Base-by-base conservation (phyloP, 2,888 invertebrate species). In the Coecobrya sp. region DNA sequence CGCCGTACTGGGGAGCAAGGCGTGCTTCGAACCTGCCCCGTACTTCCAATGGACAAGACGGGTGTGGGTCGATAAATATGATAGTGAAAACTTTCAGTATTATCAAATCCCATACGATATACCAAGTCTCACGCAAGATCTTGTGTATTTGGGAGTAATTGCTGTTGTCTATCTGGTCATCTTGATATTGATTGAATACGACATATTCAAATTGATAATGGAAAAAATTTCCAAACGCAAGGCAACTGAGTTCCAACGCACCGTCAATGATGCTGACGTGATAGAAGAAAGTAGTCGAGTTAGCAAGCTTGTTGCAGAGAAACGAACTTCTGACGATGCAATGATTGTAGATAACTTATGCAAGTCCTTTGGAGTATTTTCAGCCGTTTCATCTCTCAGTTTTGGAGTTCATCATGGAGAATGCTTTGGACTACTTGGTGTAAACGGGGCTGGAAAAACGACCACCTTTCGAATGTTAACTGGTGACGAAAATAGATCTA, bases 331-430 rank as follows among this genome's bases (percentile, higher is more conserved):
- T 19, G 36, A 93, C 13, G 93, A 93, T n/a, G 91, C 93, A 25
- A 36, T 93, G 22, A 68, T 93, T 27, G 92, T 92, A 0, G 10
- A 68, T 11, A 55, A 36, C 5, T 22, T 86, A 0, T 30, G 30
- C 52, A 52, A 52, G 7, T 13, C n/a, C 19, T 94, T 55, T 94
- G 95, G 96, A 0, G 91, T 95, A 0, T 95, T 96, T 68, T 94
- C 96, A 55, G 97, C 97, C 0, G 97, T 98, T 0, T 96, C 96
- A 59, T 97, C 97, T 13, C 95, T 98, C 88, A 97, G 96, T 95
- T 97, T 98, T 95, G 97, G 97, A 0, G 97, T 98, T 10, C 96
- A 95, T 5, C 95, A 95, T 93, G 95, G 96, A 1, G 96, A 96
- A 94, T 96, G 96, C 93, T 96, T 96, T 95, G 96, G 91, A 4